Conservation (phyloP, 1,140 invertebrate species). For the Drosophila jambulina region DNA sequence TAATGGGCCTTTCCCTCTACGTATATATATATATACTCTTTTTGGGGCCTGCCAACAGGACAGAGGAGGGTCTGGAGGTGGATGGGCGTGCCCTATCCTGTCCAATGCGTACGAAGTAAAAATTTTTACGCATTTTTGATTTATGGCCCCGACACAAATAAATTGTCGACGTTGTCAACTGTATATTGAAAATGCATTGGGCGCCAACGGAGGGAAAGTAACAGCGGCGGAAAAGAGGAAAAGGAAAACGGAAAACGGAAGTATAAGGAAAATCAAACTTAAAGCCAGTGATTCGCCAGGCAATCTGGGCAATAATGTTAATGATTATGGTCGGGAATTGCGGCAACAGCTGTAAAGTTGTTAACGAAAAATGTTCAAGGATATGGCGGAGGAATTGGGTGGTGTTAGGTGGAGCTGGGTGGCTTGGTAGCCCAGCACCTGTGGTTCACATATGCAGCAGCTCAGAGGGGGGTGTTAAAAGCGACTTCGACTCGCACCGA, state of each 20-base stretch:
- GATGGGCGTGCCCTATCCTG: conserved; percentile 28
- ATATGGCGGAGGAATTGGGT: not conserved
- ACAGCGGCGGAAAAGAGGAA: not conserved
- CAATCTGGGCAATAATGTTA: conserved; percentile 69
- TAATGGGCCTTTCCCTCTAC: conserved; percentile 62
- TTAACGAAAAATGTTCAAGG: conserved; percentile 46
- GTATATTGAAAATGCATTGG: conserved; percentile 80
- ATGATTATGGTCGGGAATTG: conserved; percentile 72
- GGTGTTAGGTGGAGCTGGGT: not conserved
- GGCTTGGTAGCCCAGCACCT: conserved; percentile 45
- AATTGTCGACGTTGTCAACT: conserved; percentile 62
- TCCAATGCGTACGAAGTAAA: conserved; percentile 52
- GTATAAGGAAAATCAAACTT: conserved; percentile 41
- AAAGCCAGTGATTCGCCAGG: conserved; percentile 36
- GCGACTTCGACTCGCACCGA: conserved; percentile 17
- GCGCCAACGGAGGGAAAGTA: not conserved
- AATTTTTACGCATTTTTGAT: conserved; percentile 84
- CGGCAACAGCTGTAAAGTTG: conserved; percentile 64
- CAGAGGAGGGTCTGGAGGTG: not conserved
- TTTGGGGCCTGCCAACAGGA: conserved; percentile 2
- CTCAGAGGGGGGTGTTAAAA: not conserved
- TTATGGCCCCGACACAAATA: conserved; percentile 71
- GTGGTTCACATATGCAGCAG: conserved; percentile 67
- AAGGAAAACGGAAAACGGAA: conserved; percentile 17
- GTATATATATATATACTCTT: conserved; percentile 10